A percentile compares a stretch with the other conserved stretches of the same genome.
Evolutionary conservation across 2,797 vertebrate species (phyloP).

Genomic region (Chelidonichthys spinosus): DNA sequence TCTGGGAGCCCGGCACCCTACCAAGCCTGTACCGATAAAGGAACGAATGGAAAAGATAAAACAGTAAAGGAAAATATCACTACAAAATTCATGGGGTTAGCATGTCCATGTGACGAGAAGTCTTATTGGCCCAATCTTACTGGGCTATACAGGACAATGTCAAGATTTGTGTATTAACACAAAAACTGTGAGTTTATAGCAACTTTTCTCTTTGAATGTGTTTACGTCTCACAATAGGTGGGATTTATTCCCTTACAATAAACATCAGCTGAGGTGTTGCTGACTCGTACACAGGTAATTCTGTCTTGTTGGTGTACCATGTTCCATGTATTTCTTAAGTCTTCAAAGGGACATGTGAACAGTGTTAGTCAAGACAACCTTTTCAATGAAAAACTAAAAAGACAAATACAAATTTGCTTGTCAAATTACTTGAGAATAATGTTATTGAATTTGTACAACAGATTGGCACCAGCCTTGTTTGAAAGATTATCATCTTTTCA

Average conservation of each 20-base stretch:
- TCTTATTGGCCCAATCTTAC: neutral
- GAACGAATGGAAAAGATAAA: neutral
- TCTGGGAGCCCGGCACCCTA: neutral
- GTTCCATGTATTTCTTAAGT: no score
- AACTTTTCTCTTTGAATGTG: neutral
- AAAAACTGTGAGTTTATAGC: neutral
- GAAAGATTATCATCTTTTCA: slow-evolving; percentile 52
- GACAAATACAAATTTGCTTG: no score
- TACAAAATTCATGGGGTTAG: neutral
- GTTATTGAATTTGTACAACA: neutral
- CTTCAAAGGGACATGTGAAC: no score
- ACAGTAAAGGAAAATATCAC: neutral
- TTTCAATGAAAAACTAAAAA: neutral
- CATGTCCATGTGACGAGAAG: neutral
- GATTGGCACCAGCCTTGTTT: slow-evolving; percentile 55
- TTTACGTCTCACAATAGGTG: slow-evolving; percentile 26
- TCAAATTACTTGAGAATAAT: no score
- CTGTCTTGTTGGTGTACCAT: neutral
- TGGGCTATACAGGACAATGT: neutral
- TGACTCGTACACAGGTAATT: slow-evolving; percentile 23
- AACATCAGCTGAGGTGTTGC: slow-evolving; percentile 5
- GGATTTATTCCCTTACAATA: slow-evolving; percentile 8
- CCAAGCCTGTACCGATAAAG: neutral
- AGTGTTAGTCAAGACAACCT: no score
- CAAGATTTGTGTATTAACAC: neutral